These are phyloP conservation scores for Drosophila ercepeae DNA, from an alignment of 1,140 invertebrate species.

Conservation along the genomic window DNA sequence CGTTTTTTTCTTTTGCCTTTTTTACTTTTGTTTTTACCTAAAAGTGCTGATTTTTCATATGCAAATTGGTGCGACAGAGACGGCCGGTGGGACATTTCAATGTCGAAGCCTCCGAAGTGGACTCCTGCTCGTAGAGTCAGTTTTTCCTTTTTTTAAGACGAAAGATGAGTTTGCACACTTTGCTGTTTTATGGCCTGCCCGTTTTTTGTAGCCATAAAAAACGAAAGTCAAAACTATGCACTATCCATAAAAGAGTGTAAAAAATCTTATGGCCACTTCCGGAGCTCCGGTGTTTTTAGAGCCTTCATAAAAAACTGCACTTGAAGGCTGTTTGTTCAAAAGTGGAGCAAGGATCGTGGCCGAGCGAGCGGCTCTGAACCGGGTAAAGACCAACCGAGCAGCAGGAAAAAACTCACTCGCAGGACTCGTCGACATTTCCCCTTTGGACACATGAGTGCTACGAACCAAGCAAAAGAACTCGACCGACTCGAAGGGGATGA, in stretches of 20 bases:
- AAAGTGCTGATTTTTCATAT: conserved; percentile 53
- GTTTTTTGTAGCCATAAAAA: conserved; percentile 60
- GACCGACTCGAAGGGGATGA: conserved; percentile 61
- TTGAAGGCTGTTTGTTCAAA: conserved; percentile 8
- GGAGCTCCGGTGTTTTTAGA: conserved; percentile 51
- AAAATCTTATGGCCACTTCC: conserved; percentile 62
- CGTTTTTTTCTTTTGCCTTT: conserved; percentile 9
- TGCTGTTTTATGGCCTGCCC: conserved; percentile 55
- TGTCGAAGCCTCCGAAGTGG: neutral
- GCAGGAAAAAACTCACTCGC: conserved; percentile 32
- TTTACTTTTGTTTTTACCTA: conserved; percentile 49
- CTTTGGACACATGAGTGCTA: conserved; percentile 40
- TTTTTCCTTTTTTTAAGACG: conserved; percentile 19
- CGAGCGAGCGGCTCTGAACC: neutral
- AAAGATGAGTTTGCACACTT: conserved; percentile 33
- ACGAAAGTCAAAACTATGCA: conserved; percentile 39
- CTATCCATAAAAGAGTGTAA: conserved; percentile 43
- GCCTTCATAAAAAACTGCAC: conserved; percentile 64
- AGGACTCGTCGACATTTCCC: conserved; percentile 40
- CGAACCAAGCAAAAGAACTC: conserved; percentile 46
- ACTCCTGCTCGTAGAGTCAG: neutral
- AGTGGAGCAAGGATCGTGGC: conserved; percentile 23
- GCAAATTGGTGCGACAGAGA: conserved; percentile 64
- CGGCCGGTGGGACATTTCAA: conserved; percentile 8
- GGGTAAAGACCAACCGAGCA: neutral